Evolutionary conservation across 2,113 vertebrate species (phyloP).

Genomic region (Cyanistes caeruleus): DNA sequence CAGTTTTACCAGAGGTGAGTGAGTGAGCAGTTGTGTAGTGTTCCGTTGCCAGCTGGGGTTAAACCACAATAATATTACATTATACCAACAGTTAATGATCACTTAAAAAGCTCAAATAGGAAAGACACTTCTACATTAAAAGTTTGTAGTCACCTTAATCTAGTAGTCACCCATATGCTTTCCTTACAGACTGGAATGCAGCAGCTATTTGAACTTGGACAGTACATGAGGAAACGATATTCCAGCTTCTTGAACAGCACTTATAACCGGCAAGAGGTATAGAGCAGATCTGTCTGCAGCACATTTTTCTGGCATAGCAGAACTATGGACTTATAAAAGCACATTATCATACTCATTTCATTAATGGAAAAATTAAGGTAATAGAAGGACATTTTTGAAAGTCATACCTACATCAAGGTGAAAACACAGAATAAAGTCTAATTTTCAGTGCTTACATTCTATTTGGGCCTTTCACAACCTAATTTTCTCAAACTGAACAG

Average conservation of each 20-base stretch:
- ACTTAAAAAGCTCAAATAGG: not conserved
- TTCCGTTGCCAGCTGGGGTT: not conserved
- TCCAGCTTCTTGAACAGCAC: slow-evolving; percentile 77
- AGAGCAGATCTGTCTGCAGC: not conserved
- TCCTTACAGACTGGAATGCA: slow-evolving; percentile 82
- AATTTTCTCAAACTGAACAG: not conserved
- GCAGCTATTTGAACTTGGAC: slow-evolving; percentile 86
- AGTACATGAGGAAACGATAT: slow-evolving; percentile 79
- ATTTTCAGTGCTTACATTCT: not conserved
- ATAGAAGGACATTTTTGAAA: not conserved
- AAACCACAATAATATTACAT: not conserved
- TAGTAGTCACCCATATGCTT: not conserved
- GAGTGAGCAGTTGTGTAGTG: not conserved
- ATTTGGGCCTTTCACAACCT: not conserved
- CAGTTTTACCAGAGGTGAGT: not conserved
- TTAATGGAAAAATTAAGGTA: not conserved
- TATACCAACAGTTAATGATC: not conserved
- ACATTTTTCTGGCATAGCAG: not conserved
- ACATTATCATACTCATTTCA: not conserved
- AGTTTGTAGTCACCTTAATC: not conserved
- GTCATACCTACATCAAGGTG: not conserved
- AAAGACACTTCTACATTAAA: not conserved
- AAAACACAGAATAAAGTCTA: not conserved
- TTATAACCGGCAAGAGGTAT: slow-evolving; percentile 83
- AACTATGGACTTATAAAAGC: not conserved